phyloP scores from a whole-genome alignment of 2,113 vertebrate genomes.

The Tursiops truncatus region DNA sequence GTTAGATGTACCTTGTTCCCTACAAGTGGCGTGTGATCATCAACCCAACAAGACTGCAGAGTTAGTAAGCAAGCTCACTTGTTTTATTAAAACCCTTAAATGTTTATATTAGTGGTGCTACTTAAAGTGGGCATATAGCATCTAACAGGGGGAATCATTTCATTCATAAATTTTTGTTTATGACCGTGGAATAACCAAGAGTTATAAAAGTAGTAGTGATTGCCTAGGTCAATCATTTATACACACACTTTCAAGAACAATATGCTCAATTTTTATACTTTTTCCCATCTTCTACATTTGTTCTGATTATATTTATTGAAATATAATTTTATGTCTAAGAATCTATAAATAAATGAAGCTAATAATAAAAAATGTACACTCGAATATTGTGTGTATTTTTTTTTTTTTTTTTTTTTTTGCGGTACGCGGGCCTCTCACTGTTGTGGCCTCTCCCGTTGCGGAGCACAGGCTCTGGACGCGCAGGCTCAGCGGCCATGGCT shows the following conservation, averaged over 20 bases:
- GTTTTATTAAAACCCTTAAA: neutral
- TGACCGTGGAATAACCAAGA: neutral
- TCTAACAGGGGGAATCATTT: neutral
- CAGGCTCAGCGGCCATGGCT: too few relatives aligned
- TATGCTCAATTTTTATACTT: neutral
- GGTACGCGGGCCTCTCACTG: too few relatives aligned
- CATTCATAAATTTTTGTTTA: neutral
- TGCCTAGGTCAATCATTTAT: neutral
- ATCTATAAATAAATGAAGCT: neutral
- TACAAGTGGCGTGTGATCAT: neutral
- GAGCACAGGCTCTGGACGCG: too few relatives aligned
- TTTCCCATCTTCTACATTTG: neutral
- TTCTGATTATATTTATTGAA: neutral
- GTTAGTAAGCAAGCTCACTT: neutral
- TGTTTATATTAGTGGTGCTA: neutral
- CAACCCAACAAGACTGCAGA: neutral
- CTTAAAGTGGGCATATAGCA: neutral
- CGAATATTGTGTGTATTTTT: neutral
- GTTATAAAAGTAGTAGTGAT: neutral
- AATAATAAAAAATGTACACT: neutral
- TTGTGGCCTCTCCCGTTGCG: too few relatives aligned
- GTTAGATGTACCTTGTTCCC: neutral
- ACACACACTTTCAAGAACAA: neutral
- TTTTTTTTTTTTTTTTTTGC: too few relatives aligned
- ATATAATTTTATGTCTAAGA: constrained; percentile 32